Evolutionary conservation across 2,797 vertebrate genomes (phyloP).

Genomic region (Cheirogaleus major): DNA sequence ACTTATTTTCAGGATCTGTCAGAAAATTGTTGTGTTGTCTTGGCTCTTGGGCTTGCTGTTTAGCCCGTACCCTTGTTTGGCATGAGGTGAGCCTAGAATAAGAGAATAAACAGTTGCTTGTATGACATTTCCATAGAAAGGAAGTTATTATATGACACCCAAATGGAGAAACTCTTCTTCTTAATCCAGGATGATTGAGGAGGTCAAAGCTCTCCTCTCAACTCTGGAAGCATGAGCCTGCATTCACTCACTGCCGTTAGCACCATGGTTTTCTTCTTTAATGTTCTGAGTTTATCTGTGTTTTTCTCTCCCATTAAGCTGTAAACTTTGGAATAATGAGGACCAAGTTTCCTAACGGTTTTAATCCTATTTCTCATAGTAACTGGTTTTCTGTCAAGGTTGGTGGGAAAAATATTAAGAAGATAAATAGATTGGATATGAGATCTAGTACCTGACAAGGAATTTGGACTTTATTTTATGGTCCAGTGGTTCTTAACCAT

Average conservation of each 20-base stretch:
- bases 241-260: background rate
- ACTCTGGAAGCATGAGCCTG: background rate
- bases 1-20: slow-evolving; percentile 55
- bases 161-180: background rate
- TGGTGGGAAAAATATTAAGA: background rate
- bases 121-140: background rate
- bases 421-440: background rate
- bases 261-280: background rate
- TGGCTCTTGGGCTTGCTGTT: background rate
- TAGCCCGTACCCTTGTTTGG: slow-evolving; percentile 24
- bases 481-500: background rate
- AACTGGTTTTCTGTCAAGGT: slow-evolving; percentile 12
- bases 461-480: slow-evolving; percentile 9
- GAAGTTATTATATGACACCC: background rate
- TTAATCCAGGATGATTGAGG: background rate
- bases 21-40: slow-evolving; percentile 50
- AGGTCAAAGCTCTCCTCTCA: background rate
- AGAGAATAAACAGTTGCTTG: slow-evolving; percentile 9
- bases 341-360: background rate
- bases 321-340: background rate
- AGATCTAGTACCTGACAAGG: background rate
- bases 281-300: background rate
- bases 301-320: background rate
- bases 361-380: background rate
- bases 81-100: slow-evolving; percentile 13